Base-by-base conservation (phyloP, 2,888 invertebrate species). In the Drosophila barbarae region DNA sequence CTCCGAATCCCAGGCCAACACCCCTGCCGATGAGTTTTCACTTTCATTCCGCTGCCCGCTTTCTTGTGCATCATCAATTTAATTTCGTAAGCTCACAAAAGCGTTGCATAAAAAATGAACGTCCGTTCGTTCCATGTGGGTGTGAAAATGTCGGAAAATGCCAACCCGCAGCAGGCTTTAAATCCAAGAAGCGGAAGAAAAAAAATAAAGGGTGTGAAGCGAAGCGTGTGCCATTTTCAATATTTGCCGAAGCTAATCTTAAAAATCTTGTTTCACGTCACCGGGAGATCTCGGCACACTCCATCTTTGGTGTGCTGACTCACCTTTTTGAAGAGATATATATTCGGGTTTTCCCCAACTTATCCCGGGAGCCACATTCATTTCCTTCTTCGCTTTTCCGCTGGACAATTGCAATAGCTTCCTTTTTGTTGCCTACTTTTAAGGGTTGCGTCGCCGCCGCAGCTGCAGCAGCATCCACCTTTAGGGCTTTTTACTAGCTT, bases 61-160 rank as follows among this genome's bases (percentile, higher is more conserved):
- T 61, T 63, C 57, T 47, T 64, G 63, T 70, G 72, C 77, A 79
- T 80, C 81, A 79, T 79, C 84, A 83, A 83, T 79, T 80, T 80
- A 75, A 83, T 79, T 79, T 80, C 56, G 83, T 83, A 71, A 80
- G 77, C 83, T 74, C 61, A 72, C 77, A 73, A 70, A 83, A 80
- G 82, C 74, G 72, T 70, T 84, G 82, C 82, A 78, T 84, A 81
- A 78, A 84, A 82, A 76, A 76, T 84, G 79, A 76, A 49, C 69
- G 61, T 77, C 69, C 71, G 57, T 65, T 53, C 68, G 55, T 65
- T 53, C 69, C 73, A 64, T 53, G 50, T 65, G 49, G 68, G 58
- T 68, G 67, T 67, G 57, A 67, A 55, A 66, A 51, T 55, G 55
- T 55, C 30, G 28, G 55, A 55, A 55, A 38, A 55, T 44, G 36